These are phyloP conservation scores for Lerema accius DNA, from an alignment of 1,140 invertebrate genomes.

Conservation along the genomic window DNA sequence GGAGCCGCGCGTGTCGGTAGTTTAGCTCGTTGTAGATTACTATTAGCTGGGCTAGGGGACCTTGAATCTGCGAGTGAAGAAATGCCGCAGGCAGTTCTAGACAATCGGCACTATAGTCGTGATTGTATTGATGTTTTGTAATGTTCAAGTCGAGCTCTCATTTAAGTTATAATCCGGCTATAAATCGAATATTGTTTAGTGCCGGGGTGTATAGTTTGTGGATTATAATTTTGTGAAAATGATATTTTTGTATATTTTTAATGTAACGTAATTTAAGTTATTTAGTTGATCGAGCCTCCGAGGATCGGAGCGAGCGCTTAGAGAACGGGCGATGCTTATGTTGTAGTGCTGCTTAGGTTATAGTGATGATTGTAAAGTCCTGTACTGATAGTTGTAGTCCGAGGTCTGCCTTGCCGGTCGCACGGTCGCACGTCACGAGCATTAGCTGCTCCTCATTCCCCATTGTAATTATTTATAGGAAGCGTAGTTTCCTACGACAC, in stretches of 20 bases:
- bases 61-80: slow-evolving; percentile 77
- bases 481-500: slow-evolving; percentile 81
- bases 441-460: slow-evolving; percentile 80
- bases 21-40: slow-evolving; percentile 80
- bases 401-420: slow-evolving; percentile 77
- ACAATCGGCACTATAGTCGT: slow-evolving; percentile 82
- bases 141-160: slow-evolving; percentile 77
- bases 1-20: slow-evolving; percentile 64
- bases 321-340: slow-evolving; percentile 67
- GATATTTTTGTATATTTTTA: slow-evolving; percentile 82
- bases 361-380: slow-evolving; percentile 82
- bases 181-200: slow-evolving; percentile 76
- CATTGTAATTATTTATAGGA: slow-evolving; percentile 82
- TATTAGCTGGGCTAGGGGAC: slow-evolving; percentile 82
- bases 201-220: slow-evolving; percentile 79
- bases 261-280: slow-evolving; percentile 80
- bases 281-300: slow-evolving; percentile 67
- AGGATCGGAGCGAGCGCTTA: slow-evolving; percentile 55
- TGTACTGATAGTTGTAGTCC: slow-evolving; percentile 76
- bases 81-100: slow-evolving; percentile 79
- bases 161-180: slow-evolving; percentile 76
- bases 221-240: slow-evolving; percentile 80
- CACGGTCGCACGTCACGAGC: slow-evolving; percentile 78
- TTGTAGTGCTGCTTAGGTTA: slow-evolving; percentile 62
- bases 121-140: slow-evolving; percentile 75